These are phyloP conservation scores for Ptychadena robeensis DNA, from an alignment of 2,797 vertebrate species.

Conservation along the genomic window DNA sequence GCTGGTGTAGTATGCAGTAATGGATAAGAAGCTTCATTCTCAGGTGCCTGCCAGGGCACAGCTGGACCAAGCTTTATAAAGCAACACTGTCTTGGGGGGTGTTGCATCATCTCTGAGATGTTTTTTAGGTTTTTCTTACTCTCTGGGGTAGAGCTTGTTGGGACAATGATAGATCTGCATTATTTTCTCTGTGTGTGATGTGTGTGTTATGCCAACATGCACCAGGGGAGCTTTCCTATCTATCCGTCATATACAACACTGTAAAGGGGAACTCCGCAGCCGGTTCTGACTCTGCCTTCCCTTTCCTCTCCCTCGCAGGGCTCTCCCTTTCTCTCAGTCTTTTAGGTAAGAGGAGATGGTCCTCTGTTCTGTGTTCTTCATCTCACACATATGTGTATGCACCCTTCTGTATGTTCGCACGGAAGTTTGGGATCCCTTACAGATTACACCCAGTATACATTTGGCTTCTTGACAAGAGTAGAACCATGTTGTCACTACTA, in stretches of 20 bases:
- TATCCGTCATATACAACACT: background rate
- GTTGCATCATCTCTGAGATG: too few relatives aligned
- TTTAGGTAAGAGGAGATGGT: conserved; percentile 89
- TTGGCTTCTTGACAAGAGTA: background rate
- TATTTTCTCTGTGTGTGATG: background rate
- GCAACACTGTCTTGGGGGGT: too few relatives aligned
- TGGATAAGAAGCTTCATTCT: background rate
- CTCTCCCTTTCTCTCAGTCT: conserved; percentile 93
- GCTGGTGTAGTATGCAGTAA: background rate
- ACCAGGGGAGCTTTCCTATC: background rate
- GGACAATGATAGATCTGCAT: background rate
- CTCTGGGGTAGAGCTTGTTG: background rate
- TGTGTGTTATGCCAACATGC: background rate
- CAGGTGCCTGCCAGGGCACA: background rate
- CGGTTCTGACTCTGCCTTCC: conserved; percentile 55
- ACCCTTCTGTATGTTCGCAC: background rate
- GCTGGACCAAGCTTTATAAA: too few relatives aligned
- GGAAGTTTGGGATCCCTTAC: background rate
- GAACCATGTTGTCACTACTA: background rate
- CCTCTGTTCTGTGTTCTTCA: conserved; percentile 25
- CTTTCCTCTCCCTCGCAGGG: conserved; percentile 84
- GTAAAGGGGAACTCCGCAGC: background rate
- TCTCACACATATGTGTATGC: background rate
- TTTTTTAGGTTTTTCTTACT: too few relatives aligned
- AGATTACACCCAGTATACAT: background rate